Evolutionary conservation across 2,113 vertebrate species (phyloP), one percentile per base, ranked within the genome.

Genomic region (Mastomys coucha): DNA sequence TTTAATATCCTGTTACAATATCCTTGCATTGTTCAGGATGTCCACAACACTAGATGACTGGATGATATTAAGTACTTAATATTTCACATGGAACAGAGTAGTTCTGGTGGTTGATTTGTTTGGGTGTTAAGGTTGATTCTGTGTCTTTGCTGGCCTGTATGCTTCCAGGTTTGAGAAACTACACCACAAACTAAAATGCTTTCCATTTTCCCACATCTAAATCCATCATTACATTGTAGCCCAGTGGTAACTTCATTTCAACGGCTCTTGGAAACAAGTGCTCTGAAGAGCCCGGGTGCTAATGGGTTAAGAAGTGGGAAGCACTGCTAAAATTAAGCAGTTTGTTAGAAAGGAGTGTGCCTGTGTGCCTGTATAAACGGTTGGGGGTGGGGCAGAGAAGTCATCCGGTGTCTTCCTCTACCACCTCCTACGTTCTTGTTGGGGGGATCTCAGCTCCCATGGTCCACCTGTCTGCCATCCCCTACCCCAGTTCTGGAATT

Each of bases 101-200:
- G 85, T 85, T 72, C 88, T 73, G 73, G 20, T 22, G n/a, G 11
- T 14, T 67, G 39, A 14, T 87, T 86, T 73, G 9, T 73, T 60
- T 60, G 24, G 19, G 86, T 3, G 19, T 26, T 53, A n/a, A n/a
- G 2, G 53, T 70, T 87, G 56, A 78, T 81, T 86, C 10, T 33
- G 70, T 80, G 33, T 85, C 33, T 33, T 94, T 94, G 96, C 56
- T 89, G n/a, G 31, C 14, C n/a, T 51, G 60, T 88, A 95, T 26
- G 26, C 49, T 89, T 90, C 67, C 86, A 67, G 75, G 82, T 39
- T 73, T 72, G 88, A 84, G 36, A 96, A 85, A 49, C 77, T 12
- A 75, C 6, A 33, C 31, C 19, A 56, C 81, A 96, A 78, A 7
- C 72, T 63, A 56, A 89, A 90, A n/a, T 80, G 24, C 5, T 14